Evolutionary conservation across 2,888 invertebrate genomes (phyloP), one percentile per base, ranked within the genome.

Genomic region (Ligdia adustata): DNA sequence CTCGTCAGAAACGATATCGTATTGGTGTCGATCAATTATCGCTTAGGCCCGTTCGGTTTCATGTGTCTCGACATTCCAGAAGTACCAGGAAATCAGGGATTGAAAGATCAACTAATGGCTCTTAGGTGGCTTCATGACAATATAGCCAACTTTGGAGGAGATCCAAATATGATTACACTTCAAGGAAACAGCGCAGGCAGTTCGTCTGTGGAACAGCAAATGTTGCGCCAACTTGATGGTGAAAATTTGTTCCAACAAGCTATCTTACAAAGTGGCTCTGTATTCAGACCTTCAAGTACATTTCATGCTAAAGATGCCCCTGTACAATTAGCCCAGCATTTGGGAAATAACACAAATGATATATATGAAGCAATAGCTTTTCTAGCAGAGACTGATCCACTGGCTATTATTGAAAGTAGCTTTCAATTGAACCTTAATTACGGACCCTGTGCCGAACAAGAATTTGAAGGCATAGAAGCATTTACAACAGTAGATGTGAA

Each of bases 21-120:
- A 4, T 20, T 79, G 1, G 69, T 72, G 1, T 56, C 65, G 9
- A 11, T 73, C 0, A 79, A 79, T 34, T 81, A 82, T 48, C 69
- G 81, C 2, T 6, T 76, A 0, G 80, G 79, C 0, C 67, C 74
- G 1, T 81, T 78, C 7, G 82, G 82, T 0, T 82, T 81, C 47
- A 75, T 80, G 76, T 81, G 82, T 20, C 52, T 79, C 0, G 70
- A 76, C 14, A 72, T 57, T 3, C 74, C 78, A 1, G 75, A 72
- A 27, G 66, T 79, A 0, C 75, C 82, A 0, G 85, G 83, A 0
- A 83, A 82, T 31, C 75, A 79, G 44, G 81, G 80, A 0, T 48
- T 82, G 0, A 80, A 77, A 60, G 82, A 83, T 43, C 82, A 81
- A 51, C 37, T 65, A 0, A 11, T 66, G 14, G 82, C 75, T n/a